Evolutionary conservation across 30 jellyfish, hydroid and myxozoan species (phyloP), one percentile per base, ranked within the genome.

Genomic region (Hydra vulgaris): DNA sequence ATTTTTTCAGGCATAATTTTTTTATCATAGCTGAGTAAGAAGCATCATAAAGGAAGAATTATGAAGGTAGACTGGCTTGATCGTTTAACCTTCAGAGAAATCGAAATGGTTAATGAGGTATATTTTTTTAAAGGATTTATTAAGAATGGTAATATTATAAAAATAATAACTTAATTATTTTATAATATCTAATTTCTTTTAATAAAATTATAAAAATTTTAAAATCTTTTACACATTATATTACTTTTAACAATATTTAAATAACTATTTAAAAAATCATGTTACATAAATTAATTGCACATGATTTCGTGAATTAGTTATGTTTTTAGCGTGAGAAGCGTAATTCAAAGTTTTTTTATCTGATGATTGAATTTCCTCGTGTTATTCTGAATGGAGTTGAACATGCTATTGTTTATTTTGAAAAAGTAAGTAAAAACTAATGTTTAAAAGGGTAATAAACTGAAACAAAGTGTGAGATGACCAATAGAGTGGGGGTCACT

Each of bases 101-200:
- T 94, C 61, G 99, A 94, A 82, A 88, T 94, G 99, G 96, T 94
- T 78, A 94, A 94, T 75, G 99, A 94, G 90, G 99, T 94, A 71
- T 54, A 81, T 18, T n/a, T n/a, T n/a, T n/a, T n/a, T n/a, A n/a
- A n/a, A n/a, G n/a, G n/a, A n/a, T 0, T 8, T 0, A 25, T 61
- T 21, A 5, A 18, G n/a, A 56, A n/a, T n/a, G n/a, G n/a, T n/a
- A n/a, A 56, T 56, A 16, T 56, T n/a, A 56, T 56, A 16, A n/a
- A 17, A 16, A n/a, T 56, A n/a, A n/a, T n/a, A n/a, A n/a, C n/a
- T n/a, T n/a, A n/a, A 56, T 56, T 56, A 17, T 56, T 56, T 56
- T 56, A n/a, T n/a, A n/a, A n/a, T n/a, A n/a, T n/a, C n/a, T n/a
- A n/a, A n/a, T n/a, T n/a, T n/a, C n/a, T 56, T 17, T n/a, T n/a